These are phyloP conservation scores for Aptenodytes forsteri DNA, from an alignment of 2,113 vertebrate species.

Conservation along the genomic window DNA sequence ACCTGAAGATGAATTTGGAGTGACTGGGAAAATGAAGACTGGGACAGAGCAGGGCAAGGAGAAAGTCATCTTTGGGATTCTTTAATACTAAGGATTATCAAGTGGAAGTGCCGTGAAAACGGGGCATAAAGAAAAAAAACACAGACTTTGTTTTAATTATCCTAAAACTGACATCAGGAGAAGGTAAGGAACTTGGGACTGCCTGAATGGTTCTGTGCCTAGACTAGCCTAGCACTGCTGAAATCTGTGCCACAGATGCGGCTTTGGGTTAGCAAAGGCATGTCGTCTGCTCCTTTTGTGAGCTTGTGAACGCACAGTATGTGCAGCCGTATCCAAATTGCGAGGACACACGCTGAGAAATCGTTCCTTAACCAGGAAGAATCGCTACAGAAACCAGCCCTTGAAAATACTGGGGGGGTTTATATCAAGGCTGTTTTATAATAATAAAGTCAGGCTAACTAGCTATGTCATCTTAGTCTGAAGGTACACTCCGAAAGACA, in stretches of 20 bases:
- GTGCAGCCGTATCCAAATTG: fast-evolving
- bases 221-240: not conserved
- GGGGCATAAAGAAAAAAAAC: not conserved
- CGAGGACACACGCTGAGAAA: not conserved
- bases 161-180: not conserved
- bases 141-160: not conserved
- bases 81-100: not conserved
- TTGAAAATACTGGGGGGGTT: no score
- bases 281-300: not conserved
- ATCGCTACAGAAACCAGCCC: not conserved
- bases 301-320: fast-evolving
- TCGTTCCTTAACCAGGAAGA: not conserved
- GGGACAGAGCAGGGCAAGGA: not conserved
- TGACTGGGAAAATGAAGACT: not conserved
- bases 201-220: not conserved
- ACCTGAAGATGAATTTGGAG: not conserved
- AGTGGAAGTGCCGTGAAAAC: not conserved
- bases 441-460: not conserved
- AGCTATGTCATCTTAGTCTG: fast-evolving
- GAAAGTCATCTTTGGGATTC: not conserved
- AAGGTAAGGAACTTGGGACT: not conserved
- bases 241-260: not conserved
- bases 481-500: not conserved
- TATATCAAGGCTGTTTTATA: not conserved
- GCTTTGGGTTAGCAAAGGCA: not conserved